Evolutionary conservation across 2,113 vertebrate species (phyloP).

Genomic region (Rynchops niger): DNA sequence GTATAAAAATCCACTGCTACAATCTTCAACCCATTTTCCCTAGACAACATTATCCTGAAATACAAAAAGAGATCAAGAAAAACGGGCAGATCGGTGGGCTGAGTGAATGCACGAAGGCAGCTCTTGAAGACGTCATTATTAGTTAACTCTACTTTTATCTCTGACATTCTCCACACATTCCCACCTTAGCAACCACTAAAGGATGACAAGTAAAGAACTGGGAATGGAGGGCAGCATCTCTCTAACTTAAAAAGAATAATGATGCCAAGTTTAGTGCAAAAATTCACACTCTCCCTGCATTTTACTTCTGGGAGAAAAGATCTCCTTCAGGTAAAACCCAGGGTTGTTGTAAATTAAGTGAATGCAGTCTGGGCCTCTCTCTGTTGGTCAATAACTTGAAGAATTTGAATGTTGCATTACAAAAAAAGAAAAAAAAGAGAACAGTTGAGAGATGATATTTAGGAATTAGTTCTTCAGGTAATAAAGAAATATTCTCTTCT

Average conservation of each 20-base stretch:
- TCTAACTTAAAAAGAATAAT: not conserved
- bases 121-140: not conserved
- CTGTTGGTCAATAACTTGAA: not conserved
- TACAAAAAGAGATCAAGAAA: constrained; percentile 12
- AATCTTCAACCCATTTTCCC: not conserved
- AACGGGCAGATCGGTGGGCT: constrained; percentile 5
- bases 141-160: constrained; percentile 39
- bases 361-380: not conserved
- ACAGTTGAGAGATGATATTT: not conserved
- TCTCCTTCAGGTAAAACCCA: not conserved
- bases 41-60: not conserved
- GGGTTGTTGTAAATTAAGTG: not conserved
- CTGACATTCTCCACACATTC: not conserved
- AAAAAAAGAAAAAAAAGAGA: not conserved
- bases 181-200: not conserved
- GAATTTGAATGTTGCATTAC: not conserved
- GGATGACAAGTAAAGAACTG: not conserved
- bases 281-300: not conserved
- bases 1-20: constrained; percentile 10
- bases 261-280: not conserved
- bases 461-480: not conserved
- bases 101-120: not conserved
- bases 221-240: not conserved
- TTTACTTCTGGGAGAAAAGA: not conserved
- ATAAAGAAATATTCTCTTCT: not conserved